These are phyloP conservation scores for Pachyseris speciosa DNA, from an alignment of 64 coral and sea anemone species.

Conservation along the genomic window DNA sequence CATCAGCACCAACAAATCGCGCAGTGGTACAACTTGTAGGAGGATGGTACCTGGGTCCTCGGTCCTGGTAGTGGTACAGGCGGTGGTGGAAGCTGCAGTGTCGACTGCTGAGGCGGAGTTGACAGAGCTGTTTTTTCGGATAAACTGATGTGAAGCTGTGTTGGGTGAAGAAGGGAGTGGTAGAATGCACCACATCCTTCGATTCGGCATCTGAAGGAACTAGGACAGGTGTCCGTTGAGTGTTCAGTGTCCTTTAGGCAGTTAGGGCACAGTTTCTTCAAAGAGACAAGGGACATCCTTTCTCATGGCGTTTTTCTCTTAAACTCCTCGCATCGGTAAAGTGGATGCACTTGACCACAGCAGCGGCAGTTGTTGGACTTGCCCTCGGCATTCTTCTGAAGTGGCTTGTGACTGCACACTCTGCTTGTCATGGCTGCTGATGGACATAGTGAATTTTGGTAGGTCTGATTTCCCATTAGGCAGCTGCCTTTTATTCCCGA, in stretches of 20 bases:
- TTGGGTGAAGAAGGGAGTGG: too few species aligned
- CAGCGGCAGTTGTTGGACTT: too few species aligned
- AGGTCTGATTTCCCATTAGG: too few species aligned
- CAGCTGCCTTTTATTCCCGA: too few species aligned
- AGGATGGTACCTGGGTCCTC: slow-evolving; percentile 21
- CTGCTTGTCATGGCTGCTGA: background rate
- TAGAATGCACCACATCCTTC: too few species aligned
- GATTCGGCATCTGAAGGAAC: too few species aligned
- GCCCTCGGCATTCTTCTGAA: background rate
- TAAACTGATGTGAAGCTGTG: background rate
- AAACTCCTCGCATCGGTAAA: slow-evolving; percentile 25
- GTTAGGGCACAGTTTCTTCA: too few species aligned
- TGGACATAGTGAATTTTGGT: slow-evolving; percentile 5
- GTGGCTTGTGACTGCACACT: background rate
- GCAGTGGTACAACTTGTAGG: slow-evolving; percentile 54
- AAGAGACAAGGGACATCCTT: too few species aligned
- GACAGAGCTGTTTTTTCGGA: too few species aligned
- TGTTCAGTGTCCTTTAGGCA: slow-evolving; percentile 43
- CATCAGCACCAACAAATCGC: background rate
- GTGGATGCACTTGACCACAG: too few species aligned
- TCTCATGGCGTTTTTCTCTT: slow-evolving; percentile 23
- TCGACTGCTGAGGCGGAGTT: too few species aligned
- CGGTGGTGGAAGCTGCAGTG: too few species aligned
- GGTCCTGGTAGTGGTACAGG: background rate
- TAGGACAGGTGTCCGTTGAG: slow-evolving; percentile 10